These are phyloP conservation scores for Troides helena DNA, from an alignment of 2,888 invertebrate species.

Conservation along the genomic window DNA sequence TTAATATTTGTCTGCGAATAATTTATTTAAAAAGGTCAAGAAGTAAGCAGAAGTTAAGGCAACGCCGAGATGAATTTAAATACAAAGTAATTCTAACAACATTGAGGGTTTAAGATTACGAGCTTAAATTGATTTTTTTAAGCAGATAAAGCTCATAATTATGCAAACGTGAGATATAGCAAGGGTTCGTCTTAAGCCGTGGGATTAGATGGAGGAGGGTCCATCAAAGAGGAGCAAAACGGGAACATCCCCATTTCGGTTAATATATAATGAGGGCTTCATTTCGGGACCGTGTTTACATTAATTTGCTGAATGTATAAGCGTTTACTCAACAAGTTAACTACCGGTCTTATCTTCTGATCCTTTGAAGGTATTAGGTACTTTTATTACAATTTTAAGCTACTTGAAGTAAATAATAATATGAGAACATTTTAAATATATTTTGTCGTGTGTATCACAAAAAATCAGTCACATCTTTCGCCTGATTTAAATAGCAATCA, in stretches of 20 bases:
- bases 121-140: constrained; percentile 62
- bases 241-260: constrained; percentile 62
- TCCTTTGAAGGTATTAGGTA: constrained; percentile 27
- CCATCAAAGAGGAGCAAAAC: constrained; percentile 63
- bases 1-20: background rate
- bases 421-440: too few species aligned
- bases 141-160: constrained; percentile 67
- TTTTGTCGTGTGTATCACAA: too few species aligned
- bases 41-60: constrained; percentile 10
- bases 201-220: constrained; percentile 61
- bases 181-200: constrained; percentile 60
- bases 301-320: constrained; percentile 61
- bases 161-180: constrained; percentile 66
- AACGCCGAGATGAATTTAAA: constrained; percentile 15
- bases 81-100: constrained; percentile 19
- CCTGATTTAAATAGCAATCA: too few species aligned
- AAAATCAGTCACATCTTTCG: too few species aligned
- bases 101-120: constrained; percentile 34
- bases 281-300: constrained; percentile 69
- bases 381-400: too few species aligned
- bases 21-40: background rate
- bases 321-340: constrained; percentile 41
- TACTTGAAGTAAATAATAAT: too few species aligned
- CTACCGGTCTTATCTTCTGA: constrained; percentile 36
- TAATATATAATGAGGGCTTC: constrained; percentile 72